Evolutionary conservation across 2,113 vertebrate species (phyloP), one percentile per base, ranked within the genome.

Genomic region (Solenodon paradoxus): DNA sequence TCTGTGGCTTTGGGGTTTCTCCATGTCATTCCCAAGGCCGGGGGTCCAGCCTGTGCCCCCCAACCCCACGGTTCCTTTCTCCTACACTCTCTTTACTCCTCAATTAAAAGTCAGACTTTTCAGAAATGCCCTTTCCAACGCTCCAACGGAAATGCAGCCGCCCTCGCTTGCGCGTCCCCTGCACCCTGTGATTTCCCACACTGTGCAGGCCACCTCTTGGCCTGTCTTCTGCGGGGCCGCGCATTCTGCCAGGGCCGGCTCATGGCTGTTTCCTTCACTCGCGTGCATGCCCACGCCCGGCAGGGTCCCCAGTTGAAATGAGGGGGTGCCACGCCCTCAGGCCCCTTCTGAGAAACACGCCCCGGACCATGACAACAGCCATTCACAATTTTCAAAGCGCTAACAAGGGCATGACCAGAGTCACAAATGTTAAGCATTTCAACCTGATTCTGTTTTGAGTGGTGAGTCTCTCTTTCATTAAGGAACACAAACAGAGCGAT

Each of bases 381-480:
- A 89, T 86, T 79, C 24, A 49, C 63, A 71, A 80, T 45, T 15
- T 61, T 28, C 12, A 53, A 49, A 57, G 13, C 66, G 32, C 12
- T 2, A 3, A 7, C 13, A 7, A 80, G 51, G 28, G 7, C 0
- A 15, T 57, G 61, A 45, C 69, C 55, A 69, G 28, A 53, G 75
- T 19, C 30, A 59, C 69, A 66, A 61, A 40, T 2, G 20, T 24
- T 38, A 13, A 64, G 63, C 9, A 9, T 35, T 35, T n/a, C n/a
- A 64, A 64, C 32, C 13, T 26, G 26, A 26, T 28, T n/a, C 11
- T 64, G 3, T n/a, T n/a, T n/a, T n/a, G n/a, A n/a, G n/a, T n/a
- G n/a, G n/a, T n/a, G n/a, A 17, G n/a, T 82, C 28, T 59, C 42
- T 64, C 68, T 96, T 78, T 81, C 35, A 66, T 66, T 38, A 80